These are phyloP conservation scores for Lagopus muta DNA, from an alignment of 2,113 vertebrate genomes.

Conservation along the genomic window DNA sequence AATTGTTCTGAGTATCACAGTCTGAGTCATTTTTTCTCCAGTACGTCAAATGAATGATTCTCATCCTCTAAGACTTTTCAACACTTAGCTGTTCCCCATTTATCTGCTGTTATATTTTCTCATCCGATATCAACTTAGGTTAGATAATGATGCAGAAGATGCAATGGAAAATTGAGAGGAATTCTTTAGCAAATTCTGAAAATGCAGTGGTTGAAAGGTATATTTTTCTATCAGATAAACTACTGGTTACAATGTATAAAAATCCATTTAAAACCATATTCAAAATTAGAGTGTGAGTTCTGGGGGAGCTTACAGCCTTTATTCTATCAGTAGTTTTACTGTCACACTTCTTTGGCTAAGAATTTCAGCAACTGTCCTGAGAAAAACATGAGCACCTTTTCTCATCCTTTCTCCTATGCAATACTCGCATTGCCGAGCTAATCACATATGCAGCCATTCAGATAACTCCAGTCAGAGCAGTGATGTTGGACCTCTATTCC, in stretches of 20 bases:
- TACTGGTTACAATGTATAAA: not conserved
- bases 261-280: not conserved
- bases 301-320: not conserved
- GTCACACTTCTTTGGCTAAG: not conserved
- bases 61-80: not conserved
- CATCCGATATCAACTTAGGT: not conserved
- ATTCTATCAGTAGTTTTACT: not conserved
- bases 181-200: not conserved
- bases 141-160: not conserved
- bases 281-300: not conserved
- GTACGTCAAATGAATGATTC: not conserved
- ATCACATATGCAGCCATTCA: not conserved
- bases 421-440: not conserved
- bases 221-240: not conserved
- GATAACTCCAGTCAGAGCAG: not conserved
- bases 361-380: not conserved
- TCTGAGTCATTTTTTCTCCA: not conserved
- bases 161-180: not conserved
- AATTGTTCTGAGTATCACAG: not conserved
- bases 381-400: not conserved
- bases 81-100: not conserved
- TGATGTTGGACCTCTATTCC: not conserved
- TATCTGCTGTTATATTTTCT: not conserved
- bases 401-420: not conserved
- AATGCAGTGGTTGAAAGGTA: not conserved